A percentile compares a stretch with the other conserved stretches of the same genome.
phyloP scores from a whole-genome alignment of 2,888 invertebrate species.

The Calephelis perditalis region DNA sequence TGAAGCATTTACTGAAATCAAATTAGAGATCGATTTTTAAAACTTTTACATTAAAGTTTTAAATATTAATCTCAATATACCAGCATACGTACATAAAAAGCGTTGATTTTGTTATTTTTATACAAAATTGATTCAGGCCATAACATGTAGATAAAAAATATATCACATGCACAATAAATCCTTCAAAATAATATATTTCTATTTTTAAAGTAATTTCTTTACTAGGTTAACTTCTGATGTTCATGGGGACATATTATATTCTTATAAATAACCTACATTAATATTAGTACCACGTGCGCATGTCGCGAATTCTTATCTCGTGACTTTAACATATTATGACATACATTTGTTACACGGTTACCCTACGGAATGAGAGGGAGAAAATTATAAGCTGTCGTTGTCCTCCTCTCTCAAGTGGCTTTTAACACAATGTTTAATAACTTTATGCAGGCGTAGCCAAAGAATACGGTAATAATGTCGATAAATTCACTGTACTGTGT shows the following conservation, averaged over 20 bases:
- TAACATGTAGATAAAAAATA: conserved; percentile 58
- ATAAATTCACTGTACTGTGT: too few species aligned
- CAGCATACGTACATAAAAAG: conserved; percentile 56
- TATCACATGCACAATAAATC: conserved; percentile 72
- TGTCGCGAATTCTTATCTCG: too few species aligned
- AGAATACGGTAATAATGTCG: too few species aligned
- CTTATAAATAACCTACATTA: too few species aligned
- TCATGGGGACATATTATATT: background rate
- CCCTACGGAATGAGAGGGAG: too few species aligned
- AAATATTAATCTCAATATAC: conserved; percentile 60
- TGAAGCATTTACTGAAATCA: conserved; percentile 52
- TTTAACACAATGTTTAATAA: too few species aligned
- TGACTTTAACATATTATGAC: too few species aligned
- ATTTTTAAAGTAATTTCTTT: conserved; percentile 16
- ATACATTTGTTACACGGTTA: too few species aligned
- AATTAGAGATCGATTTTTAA: conserved; percentile 38
- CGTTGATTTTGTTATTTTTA: conserved; percentile 45
- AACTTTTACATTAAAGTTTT: conserved; percentile 28
- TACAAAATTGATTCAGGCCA: conserved; percentile 49
- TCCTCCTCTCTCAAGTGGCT: too few species aligned
- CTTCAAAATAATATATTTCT: conserved; percentile 40
- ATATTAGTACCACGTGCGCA: too few species aligned
- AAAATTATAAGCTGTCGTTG: too few species aligned
- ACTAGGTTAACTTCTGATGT: conserved; percentile 18
- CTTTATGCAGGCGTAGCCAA: too few species aligned